Conservation (phyloP, 2,888 invertebrate genomes). For the Luperina testacea region DNA sequence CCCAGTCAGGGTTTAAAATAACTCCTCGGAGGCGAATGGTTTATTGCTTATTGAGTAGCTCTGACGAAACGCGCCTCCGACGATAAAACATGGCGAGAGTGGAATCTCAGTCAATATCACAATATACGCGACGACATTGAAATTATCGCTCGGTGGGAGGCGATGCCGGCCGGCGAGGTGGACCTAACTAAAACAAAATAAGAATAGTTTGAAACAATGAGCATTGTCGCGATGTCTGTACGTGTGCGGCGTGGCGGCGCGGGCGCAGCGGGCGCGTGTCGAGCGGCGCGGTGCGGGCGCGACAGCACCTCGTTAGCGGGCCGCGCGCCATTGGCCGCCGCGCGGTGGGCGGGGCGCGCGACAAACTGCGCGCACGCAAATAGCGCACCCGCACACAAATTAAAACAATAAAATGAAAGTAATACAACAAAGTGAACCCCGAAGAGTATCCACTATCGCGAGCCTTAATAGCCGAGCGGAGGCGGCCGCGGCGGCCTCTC, state of each 20-base stretch:
- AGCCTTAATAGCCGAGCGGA: constrained; percentile 88
- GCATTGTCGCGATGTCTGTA: constrained; percentile 84
- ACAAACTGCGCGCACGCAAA: constrained; percentile 90
- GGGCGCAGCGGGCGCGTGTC: constrained; percentile 72
- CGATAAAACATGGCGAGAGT: constrained; percentile 85
- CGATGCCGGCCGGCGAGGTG: constrained; percentile 76
- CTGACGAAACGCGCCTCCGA: constrained; percentile 87
- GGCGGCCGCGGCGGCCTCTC: constrained; percentile 78
- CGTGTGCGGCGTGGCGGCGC: constrained; percentile 67
- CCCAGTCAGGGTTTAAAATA: constrained; percentile 86
- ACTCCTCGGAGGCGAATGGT: constrained; percentile 89
- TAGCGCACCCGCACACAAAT: constrained; percentile 90
- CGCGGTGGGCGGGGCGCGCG: constrained; percentile 84
- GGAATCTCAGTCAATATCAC: constrained; percentile 89
- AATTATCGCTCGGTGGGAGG: constrained; percentile 89
- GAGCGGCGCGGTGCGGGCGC: constrained; percentile 75
- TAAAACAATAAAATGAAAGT: constrained; percentile 90
- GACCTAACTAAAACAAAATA: constrained; percentile 85
- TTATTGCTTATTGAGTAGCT: constrained; percentile 90
- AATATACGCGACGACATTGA: constrained; percentile 88
- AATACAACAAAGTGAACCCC: constrained; percentile 88
- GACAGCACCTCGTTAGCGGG: constrained; percentile 79
- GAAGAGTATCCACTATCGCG: constrained; percentile 86
- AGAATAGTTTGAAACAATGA: constrained; percentile 88
- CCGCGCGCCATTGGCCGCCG: constrained; percentile 83